A percentile compares a stretch with the other conserved stretches of the same genome.
Conservation (phyloP, 2,797 vertebrate species). For the Aulostomus chinensis region DNA sequence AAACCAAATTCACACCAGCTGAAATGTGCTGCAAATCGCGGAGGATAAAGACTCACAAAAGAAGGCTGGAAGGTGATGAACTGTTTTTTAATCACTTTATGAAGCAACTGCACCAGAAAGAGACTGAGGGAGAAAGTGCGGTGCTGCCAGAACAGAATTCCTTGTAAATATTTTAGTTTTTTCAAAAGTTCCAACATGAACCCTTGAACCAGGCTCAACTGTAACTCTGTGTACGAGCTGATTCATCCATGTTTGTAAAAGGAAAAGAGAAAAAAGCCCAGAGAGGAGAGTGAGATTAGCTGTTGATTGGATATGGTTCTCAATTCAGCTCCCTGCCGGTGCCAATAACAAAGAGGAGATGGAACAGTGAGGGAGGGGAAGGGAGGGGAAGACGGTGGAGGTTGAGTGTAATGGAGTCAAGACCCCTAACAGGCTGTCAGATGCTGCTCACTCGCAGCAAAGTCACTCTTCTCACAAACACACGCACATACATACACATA, state of each 20-base stretch:
- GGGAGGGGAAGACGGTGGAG: slow-evolving; percentile 20
- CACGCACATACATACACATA: slow-evolving; percentile 4
- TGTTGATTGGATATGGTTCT: slow-evolving; percentile 66
- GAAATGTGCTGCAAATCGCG: too few relatives aligned
- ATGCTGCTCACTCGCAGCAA: slow-evolving; percentile 52
- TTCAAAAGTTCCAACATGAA: too few relatives aligned
- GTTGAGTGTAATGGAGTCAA: slow-evolving; percentile 57
- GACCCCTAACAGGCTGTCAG: slow-evolving; percentile 63
- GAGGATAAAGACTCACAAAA: too few relatives aligned
- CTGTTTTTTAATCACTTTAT: background rate
- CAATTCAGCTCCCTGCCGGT: slow-evolving; percentile 61
- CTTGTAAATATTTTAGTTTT: too few relatives aligned
- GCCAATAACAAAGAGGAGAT: slow-evolving; percentile 53
- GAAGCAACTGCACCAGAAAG: background rate
- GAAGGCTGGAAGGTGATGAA: slow-evolving; percentile 1
- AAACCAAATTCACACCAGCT: slow-evolving; percentile 5
- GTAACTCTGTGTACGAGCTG: slow-evolving; percentile 2
- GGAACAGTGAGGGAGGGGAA: slow-evolving; percentile 27
- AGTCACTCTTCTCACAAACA: slow-evolving; percentile 15
- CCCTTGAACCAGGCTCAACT: background rate
- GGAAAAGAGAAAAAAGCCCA: slow-evolving; percentile 2
- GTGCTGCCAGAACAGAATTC: too few relatives aligned
- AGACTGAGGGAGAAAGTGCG: too few relatives aligned
- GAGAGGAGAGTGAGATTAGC: slow-evolving; percentile 8
- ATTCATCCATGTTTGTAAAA: slow-evolving; percentile 25